Evolutionary conservation across 2,797 vertebrate genomes (phyloP), one percentile per base, ranked within the genome.

Genomic region (Cirrhinus mrigala): DNA sequence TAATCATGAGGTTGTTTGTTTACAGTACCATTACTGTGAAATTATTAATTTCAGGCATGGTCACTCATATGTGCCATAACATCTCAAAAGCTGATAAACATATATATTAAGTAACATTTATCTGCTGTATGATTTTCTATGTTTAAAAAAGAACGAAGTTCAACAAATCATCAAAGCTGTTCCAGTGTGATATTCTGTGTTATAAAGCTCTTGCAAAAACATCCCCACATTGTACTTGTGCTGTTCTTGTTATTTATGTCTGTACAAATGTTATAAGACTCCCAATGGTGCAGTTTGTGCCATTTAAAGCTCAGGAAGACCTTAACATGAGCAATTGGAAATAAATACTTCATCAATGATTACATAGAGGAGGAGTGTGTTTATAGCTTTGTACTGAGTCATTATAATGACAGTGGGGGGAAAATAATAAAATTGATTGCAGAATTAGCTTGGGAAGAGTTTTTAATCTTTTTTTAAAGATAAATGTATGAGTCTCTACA

Each of bases 1-100:
- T 62, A 62, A 60, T 50, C 44, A 64, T 64, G 27, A 33, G 16
- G 22, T 33, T 50, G 20, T 74, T 64, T 18, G 29, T 69, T 56
- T 68, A 78, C 69, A 66, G 60, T 76, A 73, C 27, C n/a, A 14
- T 75, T 70, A 76, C 24, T 71, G 82, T 80, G n/a, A 75, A 75
- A 76, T 46, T n/a, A 10, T 46, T 44, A 3, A 44, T 79, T 81
- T 70, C 71, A 29, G 5, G 46, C 20, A 64, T 50, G 52, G 44
- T 74, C 52, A 64, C 64, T 83, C 86, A 85, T 20, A 46, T 56
- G 66, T 56, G 66, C 50, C 22, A 56, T 70, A 81, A 54, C n/a
- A 68, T 33, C 48, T 69, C 64, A 56, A 54, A 50, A 29, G 29
- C 48, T 81, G 66, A 29, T 54, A 69, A 52, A 81, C 46, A 54